Conservation (phyloP, 2,888 invertebrate genomes). For the Temnothorax unifasciatus region DNA sequence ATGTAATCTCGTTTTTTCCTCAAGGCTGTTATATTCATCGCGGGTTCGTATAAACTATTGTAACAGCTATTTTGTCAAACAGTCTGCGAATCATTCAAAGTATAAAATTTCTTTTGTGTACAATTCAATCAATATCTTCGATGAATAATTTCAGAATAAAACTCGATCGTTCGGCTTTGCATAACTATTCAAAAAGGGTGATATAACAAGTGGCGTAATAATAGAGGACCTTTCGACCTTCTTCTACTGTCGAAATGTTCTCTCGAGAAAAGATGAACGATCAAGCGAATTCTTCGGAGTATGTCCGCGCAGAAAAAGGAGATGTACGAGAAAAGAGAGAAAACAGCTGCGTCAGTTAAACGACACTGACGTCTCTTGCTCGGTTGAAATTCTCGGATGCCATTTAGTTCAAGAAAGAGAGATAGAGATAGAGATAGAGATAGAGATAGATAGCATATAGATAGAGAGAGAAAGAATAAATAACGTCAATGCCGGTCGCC, state of each 20-base stretch:
- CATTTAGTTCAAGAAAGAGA: constrained; percentile 23
- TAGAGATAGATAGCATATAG: constrained; percentile 9
- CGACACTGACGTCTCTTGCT: constrained; percentile 38
- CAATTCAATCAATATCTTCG: background rate
- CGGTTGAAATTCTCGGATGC: constrained; percentile 36
- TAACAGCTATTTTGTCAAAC: constrained; percentile 2
- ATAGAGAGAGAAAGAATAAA: constrained; percentile 65
- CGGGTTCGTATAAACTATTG: background rate
- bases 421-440: constrained; percentile 16
- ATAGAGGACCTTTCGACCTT: constrained; percentile 34
- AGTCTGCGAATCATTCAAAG: background rate
- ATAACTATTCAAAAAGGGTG: background rate
- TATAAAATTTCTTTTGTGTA: background rate
- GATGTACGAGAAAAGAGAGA: constrained; percentile 7
- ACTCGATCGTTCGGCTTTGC: background rate
- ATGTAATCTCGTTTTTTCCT: background rate
- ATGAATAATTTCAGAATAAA: constrained; percentile 17
- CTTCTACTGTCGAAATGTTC: constrained; percentile 37
- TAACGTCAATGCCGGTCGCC: constrained; percentile 65
- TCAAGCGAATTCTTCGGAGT: constrained; percentile 49
- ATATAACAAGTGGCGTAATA: constrained; percentile 20
- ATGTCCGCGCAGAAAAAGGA: constrained; percentile 29
- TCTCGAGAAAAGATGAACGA: constrained; percentile 38
- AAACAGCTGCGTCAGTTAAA: constrained; percentile 41
- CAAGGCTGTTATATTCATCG: background rate